Conservation (phyloP, 2,113 vertebrate genomes). For the Cololabis saira region DNA sequence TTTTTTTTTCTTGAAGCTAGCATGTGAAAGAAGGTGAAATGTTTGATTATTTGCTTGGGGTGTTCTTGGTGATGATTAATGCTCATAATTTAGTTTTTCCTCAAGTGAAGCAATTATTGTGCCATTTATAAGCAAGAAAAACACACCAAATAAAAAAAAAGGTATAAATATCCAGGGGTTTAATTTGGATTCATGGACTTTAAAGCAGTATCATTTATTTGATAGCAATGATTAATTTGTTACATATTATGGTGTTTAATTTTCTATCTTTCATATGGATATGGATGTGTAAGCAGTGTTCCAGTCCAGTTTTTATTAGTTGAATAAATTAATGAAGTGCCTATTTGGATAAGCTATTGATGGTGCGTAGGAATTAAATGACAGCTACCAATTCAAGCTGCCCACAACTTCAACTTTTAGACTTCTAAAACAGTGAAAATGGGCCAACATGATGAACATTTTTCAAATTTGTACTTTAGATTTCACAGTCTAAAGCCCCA, state of each 20-base stretch:
- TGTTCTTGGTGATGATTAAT: constrained; percentile 15
- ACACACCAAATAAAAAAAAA: constrained; percentile 8
- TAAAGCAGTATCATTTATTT: constrained; percentile 21
- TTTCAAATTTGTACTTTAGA: background rate
- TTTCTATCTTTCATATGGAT: constrained; percentile 36
- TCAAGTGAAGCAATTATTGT: constrained; percentile 10
- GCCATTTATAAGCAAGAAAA: constrained; percentile 3
- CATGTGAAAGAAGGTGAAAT: background rate
- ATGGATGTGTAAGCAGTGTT: constrained; percentile 23
- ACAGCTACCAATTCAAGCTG: constrained; percentile 35
- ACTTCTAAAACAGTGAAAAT: constrained; percentile 10
- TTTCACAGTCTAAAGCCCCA: background rate
- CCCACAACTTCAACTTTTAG: constrained; percentile 50
- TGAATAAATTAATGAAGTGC: constrained; percentile 30
- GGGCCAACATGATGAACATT: constrained; percentile 8
- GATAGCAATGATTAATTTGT: constrained; percentile 36
- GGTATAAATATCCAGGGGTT: constrained; percentile 16
- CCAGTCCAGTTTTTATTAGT: constrained; percentile 19
- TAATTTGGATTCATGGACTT: constrained; percentile 5
- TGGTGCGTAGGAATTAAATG: constrained; percentile 55
- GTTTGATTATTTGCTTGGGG: constrained; percentile 1
- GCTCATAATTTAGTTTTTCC: constrained; percentile 10
- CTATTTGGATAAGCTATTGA: constrained; percentile 30
- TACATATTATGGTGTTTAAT: constrained; percentile 12
- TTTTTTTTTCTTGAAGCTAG: too few species aligned